Evolutionary conservation across 1,140 invertebrate genomes (phyloP), one percentile per base, ranked within the genome.

Genomic region (Drosophila sechellia): DNA sequence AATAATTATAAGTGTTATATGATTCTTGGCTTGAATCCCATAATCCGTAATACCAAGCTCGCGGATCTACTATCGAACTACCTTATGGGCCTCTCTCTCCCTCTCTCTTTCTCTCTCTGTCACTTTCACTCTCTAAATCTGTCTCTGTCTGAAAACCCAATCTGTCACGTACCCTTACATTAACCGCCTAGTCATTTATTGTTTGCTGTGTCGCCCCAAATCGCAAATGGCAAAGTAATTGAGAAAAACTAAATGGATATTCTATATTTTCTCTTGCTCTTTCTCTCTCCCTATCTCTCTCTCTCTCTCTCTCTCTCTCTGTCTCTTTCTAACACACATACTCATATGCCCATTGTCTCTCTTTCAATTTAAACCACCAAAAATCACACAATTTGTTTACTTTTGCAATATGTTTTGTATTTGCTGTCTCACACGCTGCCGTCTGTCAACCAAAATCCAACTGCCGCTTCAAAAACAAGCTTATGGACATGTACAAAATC

Each of bases 401-500:
- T 66, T 73, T 74, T 74, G 58, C 40, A n/a, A 50, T 56, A 53
- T 63, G 13, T 46, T 66, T 58, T 72, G 42, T 65, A 55, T 57
- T 71, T 43, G 49, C 49, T 55, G 25, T 69, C 39, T 65, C 37
- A 73, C 79, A 81, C 77, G 79, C 81, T 61, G 79, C 69, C 60
- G 49, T 60, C 53, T 75, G 71, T 56, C 66, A 66, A 61, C 66
- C 68, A 72, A 50, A 50, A 50, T 11, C 48, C 48, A 50, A 50
- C 48, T 50, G 48, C 48, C 46, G 56, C 65, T 56, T 68, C 64
- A 31, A 55, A 61, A 55, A 57, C 37, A 61, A 98, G 97, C 95
- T 98, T 79, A 95, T 98, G 92, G 97, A 99, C 92, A 96, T 98
- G 94, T 98, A 98, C 94, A 97, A 98, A 93, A 97, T 98, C 93